These are phyloP conservation scores for Pocillopora grandis DNA, from an alignment of 92 coral and sea anemone genomes.

Conservation along the genomic window DNA sequence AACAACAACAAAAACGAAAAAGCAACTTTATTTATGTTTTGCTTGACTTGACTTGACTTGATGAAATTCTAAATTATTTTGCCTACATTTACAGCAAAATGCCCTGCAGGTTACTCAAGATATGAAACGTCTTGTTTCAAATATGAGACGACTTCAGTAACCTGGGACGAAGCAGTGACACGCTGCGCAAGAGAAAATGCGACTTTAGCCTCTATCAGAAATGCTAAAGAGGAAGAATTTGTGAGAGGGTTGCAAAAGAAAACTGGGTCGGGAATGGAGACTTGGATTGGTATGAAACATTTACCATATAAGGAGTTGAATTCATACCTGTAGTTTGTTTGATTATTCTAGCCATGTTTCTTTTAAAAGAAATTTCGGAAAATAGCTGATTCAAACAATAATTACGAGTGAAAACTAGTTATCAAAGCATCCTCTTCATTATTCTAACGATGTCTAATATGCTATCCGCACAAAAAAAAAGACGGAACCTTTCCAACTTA, in stretches of 20 bases:
- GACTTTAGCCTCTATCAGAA: slow-evolving; percentile 71
- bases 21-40: too few relatives aligned
- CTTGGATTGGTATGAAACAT: slow-evolving; percentile 71
- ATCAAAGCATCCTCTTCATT: too few relatives aligned
- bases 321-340: neutral
- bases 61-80: neutral
- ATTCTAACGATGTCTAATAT: too few relatives aligned
- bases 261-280: slow-evolving; percentile 52
- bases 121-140: slow-evolving; percentile 81
- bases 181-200: slow-evolving; percentile 79
- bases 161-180: slow-evolving; percentile 80
- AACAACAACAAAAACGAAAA: neutral
- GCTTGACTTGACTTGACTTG: neutral
- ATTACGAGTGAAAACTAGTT: too few relatives aligned
- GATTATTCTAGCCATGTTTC: neutral
- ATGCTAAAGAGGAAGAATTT: slow-evolving; percentile 73
- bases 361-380: too few relatives aligned
- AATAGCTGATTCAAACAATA: too few relatives aligned
- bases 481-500: too few relatives aligned
- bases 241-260: slow-evolving; percentile 65
- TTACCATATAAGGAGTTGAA: too few relatives aligned
- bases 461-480: too few relatives aligned
- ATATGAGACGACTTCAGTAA: slow-evolving; percentile 61
- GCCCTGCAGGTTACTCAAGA: slow-evolving; percentile 72
- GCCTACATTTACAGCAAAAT: slow-evolving; percentile 49